phyloP scores from a whole-genome alignment of 2,888 invertebrate species.

The Pachliopta kotzebuea region DNA sequence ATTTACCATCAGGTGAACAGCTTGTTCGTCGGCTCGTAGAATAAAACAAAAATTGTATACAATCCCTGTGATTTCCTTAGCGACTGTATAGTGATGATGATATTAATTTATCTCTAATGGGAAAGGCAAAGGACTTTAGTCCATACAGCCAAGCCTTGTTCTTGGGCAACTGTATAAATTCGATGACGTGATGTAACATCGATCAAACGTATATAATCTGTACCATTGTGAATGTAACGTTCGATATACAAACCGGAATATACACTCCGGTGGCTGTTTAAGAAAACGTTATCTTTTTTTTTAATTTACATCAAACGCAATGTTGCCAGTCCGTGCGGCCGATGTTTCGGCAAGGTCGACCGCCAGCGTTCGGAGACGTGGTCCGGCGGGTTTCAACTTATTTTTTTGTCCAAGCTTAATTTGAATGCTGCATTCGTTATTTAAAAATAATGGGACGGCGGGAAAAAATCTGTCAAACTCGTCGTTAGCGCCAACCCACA shows the following conservation, averaged over 20 bases:
- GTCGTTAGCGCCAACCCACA: not conserved
- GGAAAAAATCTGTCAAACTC: not conserved
- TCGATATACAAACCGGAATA: not conserved
- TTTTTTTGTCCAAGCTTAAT: slow-evolving; percentile 11
- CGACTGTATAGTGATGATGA: too few species aligned
- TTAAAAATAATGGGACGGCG: slow-evolving; percentile 5
- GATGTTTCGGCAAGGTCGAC: slow-evolving; percentile 27
- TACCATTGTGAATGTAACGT: not conserved
- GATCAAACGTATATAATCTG: too few species aligned
- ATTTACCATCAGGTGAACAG: too few species aligned
- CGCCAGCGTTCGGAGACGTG: slow-evolving; percentile 7
- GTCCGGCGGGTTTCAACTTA: slow-evolving; percentile 14
- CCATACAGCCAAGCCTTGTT: too few species aligned
- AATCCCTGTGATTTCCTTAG: too few species aligned
- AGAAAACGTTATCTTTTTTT: not conserved
- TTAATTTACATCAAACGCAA: not conserved
- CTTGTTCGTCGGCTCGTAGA: too few species aligned
- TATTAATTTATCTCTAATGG: too few species aligned
- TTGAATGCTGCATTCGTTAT: slow-evolving; percentile 14
- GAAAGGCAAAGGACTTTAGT: too few species aligned
- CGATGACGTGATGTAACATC: too few species aligned
- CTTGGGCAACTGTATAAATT: too few species aligned
- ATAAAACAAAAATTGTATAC: too few species aligned
- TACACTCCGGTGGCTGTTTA: not conserved
- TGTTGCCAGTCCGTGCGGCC: slow-evolving; percentile 18